These are phyloP conservation scores for Decapterus maruadsi DNA, from an alignment of 2,797 vertebrate species.

Conservation along the genomic window DNA sequence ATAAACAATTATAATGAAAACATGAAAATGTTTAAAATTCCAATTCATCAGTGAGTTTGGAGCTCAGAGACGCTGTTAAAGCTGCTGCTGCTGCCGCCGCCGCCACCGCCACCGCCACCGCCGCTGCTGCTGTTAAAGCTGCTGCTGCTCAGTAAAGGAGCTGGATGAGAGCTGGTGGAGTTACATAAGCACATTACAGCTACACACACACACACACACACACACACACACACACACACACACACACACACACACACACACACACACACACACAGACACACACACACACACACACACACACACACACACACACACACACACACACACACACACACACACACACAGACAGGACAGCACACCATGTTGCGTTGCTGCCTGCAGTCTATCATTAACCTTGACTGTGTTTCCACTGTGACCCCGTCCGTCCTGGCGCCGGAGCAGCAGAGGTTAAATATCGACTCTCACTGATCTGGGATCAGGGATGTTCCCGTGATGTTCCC, in stretches of 20 bases:
- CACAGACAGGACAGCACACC: conserved; percentile 32
- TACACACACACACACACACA: too few relatives aligned
- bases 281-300: conserved; percentile 18
- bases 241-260: conserved; percentile 11
- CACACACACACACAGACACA: conserved; percentile 25
- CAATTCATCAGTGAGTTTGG: neutral
- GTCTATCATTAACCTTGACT: conserved; percentile 86
- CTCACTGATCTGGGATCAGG: conserved; percentile 17
- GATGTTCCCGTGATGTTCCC: too few relatives aligned
- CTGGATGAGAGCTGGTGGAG: conserved; percentile 53
- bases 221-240: conserved; percentile 3
- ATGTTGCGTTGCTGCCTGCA: conserved; percentile 67
- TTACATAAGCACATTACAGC: conserved; percentile 84
- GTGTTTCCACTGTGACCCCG: conserved; percentile 77
- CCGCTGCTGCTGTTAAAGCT: conserved; percentile 29
- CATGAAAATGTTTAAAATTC: neutral
- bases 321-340: conserved; percentile 26
- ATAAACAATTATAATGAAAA: too few relatives aligned
- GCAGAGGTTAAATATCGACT: conserved; percentile 54
- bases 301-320: conserved; percentile 4
- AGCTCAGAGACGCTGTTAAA: conserved; percentile 22
- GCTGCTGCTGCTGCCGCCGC: conserved; percentile 7
- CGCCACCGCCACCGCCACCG: too few relatives aligned
- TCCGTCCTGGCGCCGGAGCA: conserved; percentile 39
- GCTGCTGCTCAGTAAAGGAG: conserved; percentile 49